Evolutionary conservation across 2,888 invertebrate species (phyloP).

Genomic region (Lepas anatifera): DNA sequence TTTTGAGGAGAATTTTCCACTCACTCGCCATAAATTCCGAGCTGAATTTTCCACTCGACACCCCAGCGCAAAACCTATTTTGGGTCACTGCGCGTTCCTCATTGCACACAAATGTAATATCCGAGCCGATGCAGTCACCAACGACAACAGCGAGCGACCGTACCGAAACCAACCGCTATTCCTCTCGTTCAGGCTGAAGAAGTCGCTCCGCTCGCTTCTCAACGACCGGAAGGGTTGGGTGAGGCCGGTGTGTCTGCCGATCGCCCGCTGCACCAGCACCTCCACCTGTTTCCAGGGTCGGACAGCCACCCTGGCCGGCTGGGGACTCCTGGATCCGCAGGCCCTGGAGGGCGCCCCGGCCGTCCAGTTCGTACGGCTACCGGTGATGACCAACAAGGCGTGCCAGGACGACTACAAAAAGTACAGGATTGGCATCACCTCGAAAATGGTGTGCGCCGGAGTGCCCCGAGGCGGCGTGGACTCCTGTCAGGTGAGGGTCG

Average conservation of each 20-base stretch:
- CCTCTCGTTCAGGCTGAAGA: background rate
- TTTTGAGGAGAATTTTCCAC: too few species aligned
- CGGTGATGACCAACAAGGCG: background rate
- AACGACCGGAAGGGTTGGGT: background rate
- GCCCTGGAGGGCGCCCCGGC: background rate
- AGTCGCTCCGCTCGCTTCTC: background rate
- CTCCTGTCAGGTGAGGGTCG: conserved; percentile 14
- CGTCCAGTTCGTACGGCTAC: background rate
- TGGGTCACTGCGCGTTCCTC: too few species aligned
- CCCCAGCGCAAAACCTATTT: too few species aligned
- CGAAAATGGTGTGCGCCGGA: conserved; percentile 16
- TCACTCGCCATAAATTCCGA: too few species aligned
- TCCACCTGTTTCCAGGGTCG: background rate
- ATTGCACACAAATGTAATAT: too few species aligned
- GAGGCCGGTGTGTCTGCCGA: conserved; percentile 9
- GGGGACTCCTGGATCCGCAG: background rate
- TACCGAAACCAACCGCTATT: too few species aligned
- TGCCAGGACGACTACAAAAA: background rate
- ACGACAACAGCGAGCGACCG: too few species aligned
- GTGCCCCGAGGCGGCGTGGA: conserved; percentile 14
- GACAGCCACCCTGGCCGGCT: background rate
- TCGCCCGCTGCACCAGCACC: background rate
- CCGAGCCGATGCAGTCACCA: too few species aligned
- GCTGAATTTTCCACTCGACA: too few species aligned
- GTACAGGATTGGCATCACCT: background rate